Evolutionary conservation across 2,797 vertebrate genomes (phyloP).

Genomic region (Serranus cabrilla): DNA sequence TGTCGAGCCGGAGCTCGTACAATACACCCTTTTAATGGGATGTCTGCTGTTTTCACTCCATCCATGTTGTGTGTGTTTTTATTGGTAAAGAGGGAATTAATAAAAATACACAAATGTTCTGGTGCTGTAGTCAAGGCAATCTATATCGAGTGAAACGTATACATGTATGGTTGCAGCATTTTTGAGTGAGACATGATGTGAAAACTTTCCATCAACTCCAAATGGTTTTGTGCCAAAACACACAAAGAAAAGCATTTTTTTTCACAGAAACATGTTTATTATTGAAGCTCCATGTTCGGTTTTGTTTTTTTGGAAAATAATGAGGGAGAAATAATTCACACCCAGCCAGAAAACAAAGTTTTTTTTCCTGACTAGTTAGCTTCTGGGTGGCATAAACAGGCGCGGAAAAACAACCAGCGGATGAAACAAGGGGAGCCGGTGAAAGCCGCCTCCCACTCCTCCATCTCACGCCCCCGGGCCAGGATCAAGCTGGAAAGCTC

Average conservation of each 20-base stretch:
- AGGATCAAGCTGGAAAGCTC: constrained; percentile 53
- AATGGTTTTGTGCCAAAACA: constrained; percentile 49
- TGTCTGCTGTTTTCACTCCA: constrained; percentile 2
- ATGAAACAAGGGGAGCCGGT: constrained; percentile 50
- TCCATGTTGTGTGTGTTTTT: constrained; percentile 4
- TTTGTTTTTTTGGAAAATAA: constrained; percentile 53
- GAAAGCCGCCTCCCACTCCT: constrained; percentile 39
- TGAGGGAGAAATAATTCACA: constrained; percentile 62
- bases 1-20: constrained; percentile 19
- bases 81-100: background rate
- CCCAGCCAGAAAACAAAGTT: constrained; percentile 37
- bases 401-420: constrained; percentile 51
- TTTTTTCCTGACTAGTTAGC: constrained; percentile 37
- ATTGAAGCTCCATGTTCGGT: constrained; percentile 52
- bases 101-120: background rate
- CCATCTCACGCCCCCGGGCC: constrained; percentile 18
- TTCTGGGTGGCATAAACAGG: constrained; percentile 73
- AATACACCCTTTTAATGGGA: background rate
- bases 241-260: constrained; percentile 48
- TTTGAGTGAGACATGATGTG: constrained; percentile 10
- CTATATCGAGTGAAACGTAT: background rate
- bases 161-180: background rate
- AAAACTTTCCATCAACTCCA: constrained; percentile 55
- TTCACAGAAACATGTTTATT: constrained; percentile 61
- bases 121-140: background rate